Evolutionary conservation across 2,113 vertebrate genomes (phyloP).

Genomic region (Orientallactaga bullata): DNA sequence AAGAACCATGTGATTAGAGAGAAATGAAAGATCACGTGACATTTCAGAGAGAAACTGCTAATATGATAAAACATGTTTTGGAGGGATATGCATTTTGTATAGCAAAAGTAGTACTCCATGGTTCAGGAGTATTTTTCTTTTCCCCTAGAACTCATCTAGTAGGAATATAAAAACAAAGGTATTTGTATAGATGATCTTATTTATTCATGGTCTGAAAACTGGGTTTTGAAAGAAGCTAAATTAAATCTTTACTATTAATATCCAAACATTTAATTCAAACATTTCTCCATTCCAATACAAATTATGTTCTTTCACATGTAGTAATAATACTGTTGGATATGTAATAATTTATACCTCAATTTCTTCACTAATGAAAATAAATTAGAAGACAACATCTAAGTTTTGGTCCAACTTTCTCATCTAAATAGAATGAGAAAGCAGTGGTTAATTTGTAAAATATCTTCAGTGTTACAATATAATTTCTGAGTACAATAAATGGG

Average conservation of each 20-base stretch:
- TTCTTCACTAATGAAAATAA: neutral
- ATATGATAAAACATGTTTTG: neutral
- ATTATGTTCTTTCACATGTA: neutral
- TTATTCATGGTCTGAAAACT: neutral
- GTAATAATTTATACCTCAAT: neutral
- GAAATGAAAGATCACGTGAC: neutral
- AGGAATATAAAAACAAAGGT: neutral
- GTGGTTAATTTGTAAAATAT: neutral
- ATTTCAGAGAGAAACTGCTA: neutral
- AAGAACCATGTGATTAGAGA: neutral
- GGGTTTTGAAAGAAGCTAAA: neutral
- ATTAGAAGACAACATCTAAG: neutral
- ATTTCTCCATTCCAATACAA: neutral
- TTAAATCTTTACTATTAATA: conserved; percentile 15
- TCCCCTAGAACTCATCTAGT: neutral
- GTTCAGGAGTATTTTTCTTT: neutral
- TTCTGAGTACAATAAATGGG: neutral
- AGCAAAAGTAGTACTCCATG: neutral
- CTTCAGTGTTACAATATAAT: neutral
- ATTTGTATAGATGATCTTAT: neutral
- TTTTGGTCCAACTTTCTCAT: neutral
- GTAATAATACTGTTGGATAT: neutral
- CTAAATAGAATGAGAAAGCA: neutral
- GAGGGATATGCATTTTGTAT: neutral
- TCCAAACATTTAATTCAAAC: neutral